phyloP scores from a whole-genome alignment of 64 coral and sea anemone species.

The Orbicella faveolata region DNA sequence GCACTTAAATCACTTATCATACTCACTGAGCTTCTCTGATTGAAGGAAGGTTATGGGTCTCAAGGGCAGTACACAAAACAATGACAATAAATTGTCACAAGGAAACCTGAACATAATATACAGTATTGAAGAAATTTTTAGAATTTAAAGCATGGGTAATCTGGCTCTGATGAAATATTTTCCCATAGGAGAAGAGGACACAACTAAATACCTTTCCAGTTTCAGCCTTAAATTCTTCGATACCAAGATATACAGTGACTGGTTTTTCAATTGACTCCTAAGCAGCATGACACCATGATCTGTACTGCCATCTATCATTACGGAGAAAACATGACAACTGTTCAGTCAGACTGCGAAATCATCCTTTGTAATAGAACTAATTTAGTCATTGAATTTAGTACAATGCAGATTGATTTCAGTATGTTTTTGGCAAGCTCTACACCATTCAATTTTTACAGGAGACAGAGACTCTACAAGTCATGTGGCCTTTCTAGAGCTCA shows the following conservation, averaged over 20 bases:
- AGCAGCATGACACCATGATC: conserved; percentile 36
- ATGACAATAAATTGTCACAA: too few relatives aligned
- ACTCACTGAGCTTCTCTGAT: too few relatives aligned
- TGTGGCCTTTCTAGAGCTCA: conserved; percentile 41
- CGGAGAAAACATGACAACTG: not conserved
- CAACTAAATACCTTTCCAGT: not conserved
- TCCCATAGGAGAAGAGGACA: too few relatives aligned
- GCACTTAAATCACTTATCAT: too few relatives aligned
- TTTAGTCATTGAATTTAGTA: conserved; percentile 19
- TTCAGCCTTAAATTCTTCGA: conserved; percentile 6
- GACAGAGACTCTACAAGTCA: conserved; percentile 47
- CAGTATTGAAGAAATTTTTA: too few relatives aligned
- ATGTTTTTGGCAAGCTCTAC: conserved; percentile 37
- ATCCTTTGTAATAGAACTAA: conserved; percentile 19
- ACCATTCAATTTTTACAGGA: conserved; percentile 44
- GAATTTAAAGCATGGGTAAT: too few relatives aligned
- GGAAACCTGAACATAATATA: too few relatives aligned
- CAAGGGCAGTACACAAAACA: too few relatives aligned
- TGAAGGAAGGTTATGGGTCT: too few relatives aligned
- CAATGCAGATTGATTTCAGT: conserved; percentile 3
- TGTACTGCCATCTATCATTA: conserved; percentile 31
- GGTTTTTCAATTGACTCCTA: not conserved
- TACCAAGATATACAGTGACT: not conserved
- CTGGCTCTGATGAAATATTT: too few relatives aligned
- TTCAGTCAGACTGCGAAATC: not conserved